Evolutionary conservation across 2,113 vertebrate species (phyloP).

Genomic region (Tiliqua scincoides): DNA sequence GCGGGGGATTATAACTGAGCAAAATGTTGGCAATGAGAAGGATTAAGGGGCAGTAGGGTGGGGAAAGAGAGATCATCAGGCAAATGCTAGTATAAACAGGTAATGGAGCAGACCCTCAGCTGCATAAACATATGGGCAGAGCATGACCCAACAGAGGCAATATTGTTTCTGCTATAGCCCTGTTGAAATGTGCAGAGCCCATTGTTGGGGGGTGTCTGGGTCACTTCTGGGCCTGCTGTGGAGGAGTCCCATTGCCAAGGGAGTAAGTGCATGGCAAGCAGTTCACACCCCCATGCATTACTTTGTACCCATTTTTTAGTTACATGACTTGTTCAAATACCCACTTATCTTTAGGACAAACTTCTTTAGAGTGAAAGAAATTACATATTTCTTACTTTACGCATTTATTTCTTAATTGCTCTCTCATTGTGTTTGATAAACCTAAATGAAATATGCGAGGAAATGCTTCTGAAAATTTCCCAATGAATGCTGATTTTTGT

Average conservation of each 20-base stretch:
- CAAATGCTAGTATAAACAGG: slow-evolving; percentile 31
- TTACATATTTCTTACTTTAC: background rate
- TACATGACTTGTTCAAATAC: background rate
- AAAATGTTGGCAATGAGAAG: slow-evolving; percentile 21
- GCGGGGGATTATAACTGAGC: background rate
- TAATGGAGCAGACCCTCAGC: slow-evolving; percentile 33
- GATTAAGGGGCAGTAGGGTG: slow-evolving; percentile 1
- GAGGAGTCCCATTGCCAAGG: background rate
- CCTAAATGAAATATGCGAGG: too few species aligned
- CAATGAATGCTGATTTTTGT: too few species aligned
- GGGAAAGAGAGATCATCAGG: slow-evolving; percentile 11
- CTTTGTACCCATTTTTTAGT: background rate
- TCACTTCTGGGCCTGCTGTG: background rate
- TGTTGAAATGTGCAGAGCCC: background rate
- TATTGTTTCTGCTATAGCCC: slow-evolving; percentile 8
- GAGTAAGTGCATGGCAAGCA: background rate
- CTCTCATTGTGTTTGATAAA: background rate
- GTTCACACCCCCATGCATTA: background rate
- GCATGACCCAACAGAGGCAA: slow-evolving; percentile 3
- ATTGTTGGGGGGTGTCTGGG: background rate
- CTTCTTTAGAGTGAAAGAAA: background rate
- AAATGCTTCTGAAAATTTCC: too few species aligned
- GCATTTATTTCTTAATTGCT: background rate
- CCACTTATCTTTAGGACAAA: background rate
- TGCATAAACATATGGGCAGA: slow-evolving; percentile 18